Percentiles rank a stretch among this genome's conserved stretches.
Evolutionary conservation across 2,888 invertebrate species (phyloP).

Genomic region (Eupeodes luniger): DNA sequence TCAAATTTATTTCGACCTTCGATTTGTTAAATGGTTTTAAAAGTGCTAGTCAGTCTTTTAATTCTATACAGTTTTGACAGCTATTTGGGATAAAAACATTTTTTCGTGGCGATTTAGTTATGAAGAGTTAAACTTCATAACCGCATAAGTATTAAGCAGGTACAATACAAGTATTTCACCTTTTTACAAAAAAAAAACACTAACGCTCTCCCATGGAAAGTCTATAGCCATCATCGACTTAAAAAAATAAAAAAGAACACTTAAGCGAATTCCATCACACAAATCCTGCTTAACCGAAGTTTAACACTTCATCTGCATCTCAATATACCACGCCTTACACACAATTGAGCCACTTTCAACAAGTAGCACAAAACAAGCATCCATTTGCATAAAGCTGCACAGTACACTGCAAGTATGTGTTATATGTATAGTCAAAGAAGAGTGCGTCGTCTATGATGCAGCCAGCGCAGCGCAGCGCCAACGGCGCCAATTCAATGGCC

Average conservation of each 20-base stretch:
- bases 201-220: neutral
- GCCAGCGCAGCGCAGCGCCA: neutral
- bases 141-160: too few relatives aligned
- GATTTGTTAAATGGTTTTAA: too few relatives aligned
- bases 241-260: neutral
- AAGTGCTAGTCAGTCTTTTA: too few relatives aligned
- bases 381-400: constrained; percentile 48
- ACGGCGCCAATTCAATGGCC: constrained; percentile 22
- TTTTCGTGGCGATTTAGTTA: too few relatives aligned
- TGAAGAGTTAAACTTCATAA: too few relatives aligned
- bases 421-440: too few relatives aligned
- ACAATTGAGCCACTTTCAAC: constrained; percentile 41
- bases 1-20: too few relatives aligned
- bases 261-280: neutral
- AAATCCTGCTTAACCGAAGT: constrained; percentile 34
- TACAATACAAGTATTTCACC: too few relatives aligned
- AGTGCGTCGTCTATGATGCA: constrained; percentile 24
- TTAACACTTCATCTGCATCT: constrained; percentile 49
- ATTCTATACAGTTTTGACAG: too few relatives aligned
- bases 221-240: neutral
- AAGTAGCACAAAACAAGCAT: constrained; percentile 38
- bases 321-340: constrained; percentile 46
- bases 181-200: neutral
- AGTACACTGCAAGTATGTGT: neutral
- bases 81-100: too few relatives aligned